A percentile compares a stretch with the other conserved stretches of the same genome.
Evolutionary conservation across 2,888 invertebrate species (phyloP).

Genomic region (Tachina grossa): DNA sequence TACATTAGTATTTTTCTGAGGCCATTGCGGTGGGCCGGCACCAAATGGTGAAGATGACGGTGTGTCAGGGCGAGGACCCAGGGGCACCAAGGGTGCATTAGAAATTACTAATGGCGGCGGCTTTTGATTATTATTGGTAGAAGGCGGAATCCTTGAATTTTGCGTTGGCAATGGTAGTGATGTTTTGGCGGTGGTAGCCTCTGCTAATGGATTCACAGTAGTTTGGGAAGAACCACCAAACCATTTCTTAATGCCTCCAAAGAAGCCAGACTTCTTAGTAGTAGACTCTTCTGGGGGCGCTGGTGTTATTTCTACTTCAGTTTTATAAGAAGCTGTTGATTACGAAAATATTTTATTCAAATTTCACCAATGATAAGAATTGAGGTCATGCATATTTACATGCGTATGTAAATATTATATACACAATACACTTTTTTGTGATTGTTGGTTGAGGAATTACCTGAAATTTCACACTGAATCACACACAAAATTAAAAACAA

Average conservation of each 20-base stretch:
- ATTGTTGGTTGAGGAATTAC: slow-evolving; percentile 72
- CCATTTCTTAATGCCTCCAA: slow-evolving; percentile 79
- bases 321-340: slow-evolving; percentile 76
- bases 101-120: slow-evolving; percentile 78
- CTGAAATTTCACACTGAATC: slow-evolving; percentile 77
- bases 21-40: slow-evolving; percentile 72
- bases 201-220: slow-evolving; percentile 64
- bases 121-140: slow-evolving; percentile 70
- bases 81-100: slow-evolving; percentile 78
- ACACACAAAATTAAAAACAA: slow-evolving; percentile 70
- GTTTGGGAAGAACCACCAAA: slow-evolving; percentile 75
- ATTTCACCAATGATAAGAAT: slow-evolving; percentile 54
- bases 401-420: background rate
- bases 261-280: slow-evolving; percentile 78
- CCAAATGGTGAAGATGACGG: slow-evolving; percentile 78
- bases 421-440: background rate
- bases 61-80: slow-evolving; percentile 80
- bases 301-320: slow-evolving; percentile 78
- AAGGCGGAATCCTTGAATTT: slow-evolving; percentile 21
- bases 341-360: slow-evolving; percentile 23
- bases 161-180: background rate
- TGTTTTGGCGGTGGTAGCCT: slow-evolving; percentile 64
- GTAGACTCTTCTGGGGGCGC: slow-evolving; percentile 76
- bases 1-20: slow-evolving; percentile 41
- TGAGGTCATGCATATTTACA: slow-evolving; percentile 22